These are phyloP conservation scores for Menura novaehollandiae DNA, from an alignment of 2,113 vertebrate species.

Conservation along the genomic window DNA sequence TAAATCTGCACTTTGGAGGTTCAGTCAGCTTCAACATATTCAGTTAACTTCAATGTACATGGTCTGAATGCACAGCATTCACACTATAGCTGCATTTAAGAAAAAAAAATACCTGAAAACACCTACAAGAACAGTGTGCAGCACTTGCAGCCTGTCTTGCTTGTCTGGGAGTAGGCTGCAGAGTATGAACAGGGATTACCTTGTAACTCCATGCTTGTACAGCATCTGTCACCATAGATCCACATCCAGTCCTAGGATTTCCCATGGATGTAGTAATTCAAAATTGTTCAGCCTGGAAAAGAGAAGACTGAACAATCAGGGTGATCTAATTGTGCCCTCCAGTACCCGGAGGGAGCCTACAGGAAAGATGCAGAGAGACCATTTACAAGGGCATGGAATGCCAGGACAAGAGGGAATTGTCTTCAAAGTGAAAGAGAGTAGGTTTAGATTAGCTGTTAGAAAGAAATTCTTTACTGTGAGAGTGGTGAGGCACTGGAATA, in stretches of 20 bases:
- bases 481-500: neutral
- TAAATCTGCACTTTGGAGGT: neutral
- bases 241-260: neutral
- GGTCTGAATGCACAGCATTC: neutral
- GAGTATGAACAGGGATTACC: neutral
- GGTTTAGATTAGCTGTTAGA: neutral
- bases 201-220: neutral
- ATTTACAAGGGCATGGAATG: neutral
- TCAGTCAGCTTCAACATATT: neutral
- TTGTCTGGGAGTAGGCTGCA: neutral
- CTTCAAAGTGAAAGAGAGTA: neutral
- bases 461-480: neutral
- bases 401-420: neutral
- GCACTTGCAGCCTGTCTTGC: neutral
- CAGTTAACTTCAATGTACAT: neutral
- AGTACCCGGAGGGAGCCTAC: neutral
- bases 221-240: neutral
- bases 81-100: neutral
- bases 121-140: neutral
- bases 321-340: neutral
- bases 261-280: neutral
- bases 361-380: neutral
- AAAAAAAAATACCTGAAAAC: neutral
- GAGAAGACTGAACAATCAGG: neutral
- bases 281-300: neutral